phyloP scores from a whole-genome alignment of 2,797 vertebrate genomes.

The Characodon lateralis region DNA sequence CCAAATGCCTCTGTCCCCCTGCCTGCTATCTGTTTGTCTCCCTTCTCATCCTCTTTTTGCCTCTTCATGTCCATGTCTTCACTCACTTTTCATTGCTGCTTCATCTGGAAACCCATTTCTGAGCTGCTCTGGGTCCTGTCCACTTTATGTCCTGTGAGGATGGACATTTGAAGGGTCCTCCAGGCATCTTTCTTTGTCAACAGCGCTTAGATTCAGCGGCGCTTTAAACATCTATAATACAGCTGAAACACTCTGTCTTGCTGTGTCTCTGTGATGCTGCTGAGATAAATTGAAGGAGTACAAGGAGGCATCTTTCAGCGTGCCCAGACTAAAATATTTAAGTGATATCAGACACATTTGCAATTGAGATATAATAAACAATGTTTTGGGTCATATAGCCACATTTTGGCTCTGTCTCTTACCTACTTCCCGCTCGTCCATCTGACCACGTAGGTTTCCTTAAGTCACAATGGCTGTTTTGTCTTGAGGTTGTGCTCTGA shows the following conservation, averaged over 20 bases:
- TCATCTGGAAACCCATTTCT: slow-evolving; percentile 47
- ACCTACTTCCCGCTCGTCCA: slow-evolving; percentile 44
- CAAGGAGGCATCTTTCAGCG: slow-evolving; percentile 10
- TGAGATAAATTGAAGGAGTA: slow-evolving; percentile 8
- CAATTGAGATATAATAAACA: slow-evolving; percentile 12
- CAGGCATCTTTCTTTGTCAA: slow-evolving; percentile 77
- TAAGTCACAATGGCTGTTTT: slow-evolving; percentile 68
- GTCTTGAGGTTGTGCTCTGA: slow-evolving; percentile 74
- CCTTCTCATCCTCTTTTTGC: slow-evolving; percentile 37
- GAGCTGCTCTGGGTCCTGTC: slow-evolving; percentile 62
- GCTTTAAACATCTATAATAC: slow-evolving; percentile 32
- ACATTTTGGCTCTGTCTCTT: slow-evolving; percentile 27
- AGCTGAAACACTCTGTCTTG: slow-evolving; percentile 24
- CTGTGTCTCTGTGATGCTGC: slow-evolving; percentile 13
- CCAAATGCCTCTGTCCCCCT: slow-evolving; percentile 35
- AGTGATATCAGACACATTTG: neutral
- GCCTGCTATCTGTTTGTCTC: slow-evolving; percentile 25
- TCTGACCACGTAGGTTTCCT: slow-evolving; percentile 70
- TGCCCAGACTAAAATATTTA: neutral
- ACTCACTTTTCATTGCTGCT: slow-evolving; percentile 56
- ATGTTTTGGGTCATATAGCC: slow-evolving; percentile 17
- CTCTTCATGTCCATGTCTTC: slow-evolving; percentile 27
- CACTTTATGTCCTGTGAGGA: slow-evolving; percentile 69
- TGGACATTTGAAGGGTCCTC: slow-evolving; percentile 73
- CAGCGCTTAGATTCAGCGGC: slow-evolving; percentile 70